phyloP scores from a whole-genome alignment of 92 coral and sea anemone species.

The Hydrozoanthus gracilis region DNA sequence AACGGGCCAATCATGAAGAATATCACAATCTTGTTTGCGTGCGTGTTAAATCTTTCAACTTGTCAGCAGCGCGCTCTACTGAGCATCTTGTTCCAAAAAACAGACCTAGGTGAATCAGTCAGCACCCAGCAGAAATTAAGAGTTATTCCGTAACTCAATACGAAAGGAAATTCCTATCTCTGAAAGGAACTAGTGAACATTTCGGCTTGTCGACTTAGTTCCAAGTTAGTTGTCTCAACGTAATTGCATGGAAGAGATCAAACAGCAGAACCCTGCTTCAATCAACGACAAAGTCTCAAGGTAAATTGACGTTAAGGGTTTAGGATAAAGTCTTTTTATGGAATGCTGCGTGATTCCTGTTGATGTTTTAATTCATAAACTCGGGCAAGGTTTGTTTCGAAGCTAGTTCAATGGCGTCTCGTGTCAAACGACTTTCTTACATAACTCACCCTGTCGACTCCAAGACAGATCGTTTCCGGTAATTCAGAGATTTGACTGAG shows the following conservation, averaged over 20 bases:
- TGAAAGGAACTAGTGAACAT: slow-evolving; percentile 19
- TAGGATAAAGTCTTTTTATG: neutral
- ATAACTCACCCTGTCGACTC: neutral
- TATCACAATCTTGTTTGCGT: slow-evolving; percentile 16
- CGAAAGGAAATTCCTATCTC: slow-evolving; percentile 23
- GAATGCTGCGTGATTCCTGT: neutral
- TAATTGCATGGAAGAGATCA: neutral
- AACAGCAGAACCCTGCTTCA: neutral
- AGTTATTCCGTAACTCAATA: slow-evolving; percentile 39
- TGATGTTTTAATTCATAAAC: neutral
- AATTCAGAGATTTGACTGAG: no score
- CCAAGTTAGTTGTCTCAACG: slow-evolving; percentile 10
- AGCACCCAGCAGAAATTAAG: slow-evolving; percentile 40
- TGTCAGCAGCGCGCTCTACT: slow-evolving; percentile 24
- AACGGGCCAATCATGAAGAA: neutral
- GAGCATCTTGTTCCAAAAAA: slow-evolving; percentile 20
- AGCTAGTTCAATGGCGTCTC: neutral
- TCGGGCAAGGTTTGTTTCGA: neutral
- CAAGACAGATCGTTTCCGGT: no score
- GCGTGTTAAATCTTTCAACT: slow-evolving; percentile 32
- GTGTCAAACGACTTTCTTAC: neutral
- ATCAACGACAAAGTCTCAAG: neutral
- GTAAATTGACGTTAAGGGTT: neutral
- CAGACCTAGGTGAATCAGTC: slow-evolving; percentile 21
- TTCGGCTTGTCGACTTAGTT: slow-evolving; percentile 33